Percentiles rank a stretch among this genome's conserved stretches.
phyloP scores from a whole-genome alignment of 1,140 invertebrate genomes.

The Drosophila pachea region DNA sequence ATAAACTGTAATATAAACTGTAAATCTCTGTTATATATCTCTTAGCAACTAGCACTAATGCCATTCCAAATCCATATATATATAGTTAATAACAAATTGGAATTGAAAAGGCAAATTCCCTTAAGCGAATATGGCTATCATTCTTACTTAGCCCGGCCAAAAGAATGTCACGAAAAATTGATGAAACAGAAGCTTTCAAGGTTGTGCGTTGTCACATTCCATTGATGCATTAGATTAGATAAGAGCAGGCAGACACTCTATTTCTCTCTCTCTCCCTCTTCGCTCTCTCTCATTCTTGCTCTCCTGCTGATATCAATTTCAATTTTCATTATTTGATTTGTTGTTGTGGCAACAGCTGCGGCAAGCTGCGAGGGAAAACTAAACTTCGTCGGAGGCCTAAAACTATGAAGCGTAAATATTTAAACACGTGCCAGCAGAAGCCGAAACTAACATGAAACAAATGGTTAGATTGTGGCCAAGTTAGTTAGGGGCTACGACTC shows the following conservation, averaged over 20 bases:
- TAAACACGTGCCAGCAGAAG: slow-evolving; percentile 41
- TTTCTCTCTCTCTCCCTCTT: too few species aligned
- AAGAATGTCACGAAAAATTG: not conserved
- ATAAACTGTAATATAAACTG: not conserved
- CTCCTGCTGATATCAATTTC: not conserved
- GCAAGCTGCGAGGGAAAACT: slow-evolving; percentile 10
- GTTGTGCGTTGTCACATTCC: slow-evolving; percentile 8
- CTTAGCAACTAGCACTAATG: not conserved
- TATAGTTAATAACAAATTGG: too few species aligned
- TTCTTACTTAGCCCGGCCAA: not conserved
- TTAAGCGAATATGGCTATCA: not conserved
- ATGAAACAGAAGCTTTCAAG: slow-evolving; percentile 25
- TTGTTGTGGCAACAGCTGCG: slow-evolving; percentile 25
- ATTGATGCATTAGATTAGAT: slow-evolving; percentile 29
- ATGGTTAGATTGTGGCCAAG: slow-evolving; percentile 18
- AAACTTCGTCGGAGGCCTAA: slow-evolving; percentile 7
- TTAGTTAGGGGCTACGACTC: too few species aligned
- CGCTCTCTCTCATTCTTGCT: too few species aligned
- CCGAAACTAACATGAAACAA: slow-evolving; percentile 34
- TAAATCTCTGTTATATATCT: not conserved
- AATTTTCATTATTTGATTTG: slow-evolving; percentile 3
- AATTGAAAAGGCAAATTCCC: too few species aligned
- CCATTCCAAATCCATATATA: too few species aligned
- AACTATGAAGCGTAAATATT: slow-evolving; percentile 44
- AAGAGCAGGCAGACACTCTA: slow-evolving; percentile 6